Percentiles rank a stretch among this genome's conserved stretches.
Evolutionary conservation across 2,113 vertebrate genomes (phyloP).

Genomic region (Coryphaenoides rupestris): DNA sequence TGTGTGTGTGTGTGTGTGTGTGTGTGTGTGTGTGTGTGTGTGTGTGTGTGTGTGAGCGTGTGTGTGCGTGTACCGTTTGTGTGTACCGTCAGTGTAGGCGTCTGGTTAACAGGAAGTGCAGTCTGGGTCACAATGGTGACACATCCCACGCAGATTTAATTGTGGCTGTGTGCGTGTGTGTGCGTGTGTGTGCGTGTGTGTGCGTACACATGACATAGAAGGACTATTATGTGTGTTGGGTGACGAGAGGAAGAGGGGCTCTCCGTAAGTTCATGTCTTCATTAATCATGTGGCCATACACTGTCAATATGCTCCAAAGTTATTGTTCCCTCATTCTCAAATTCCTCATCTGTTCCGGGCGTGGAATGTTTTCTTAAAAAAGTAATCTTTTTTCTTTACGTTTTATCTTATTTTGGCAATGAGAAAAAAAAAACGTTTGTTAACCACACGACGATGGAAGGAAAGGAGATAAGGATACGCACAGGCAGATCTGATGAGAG

Average conservation of each 20-base stretch:
- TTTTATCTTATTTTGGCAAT: constrained; percentile 20
- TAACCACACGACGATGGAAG: constrained; percentile 50
- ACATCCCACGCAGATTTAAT: constrained; percentile 44
- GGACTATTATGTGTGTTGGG: background rate
- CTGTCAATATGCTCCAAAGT: background rate
- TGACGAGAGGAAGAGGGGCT: background rate
- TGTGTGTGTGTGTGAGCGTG: constrained; percentile 5
- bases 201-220: background rate
- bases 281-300: no score
- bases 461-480: constrained; percentile 49
- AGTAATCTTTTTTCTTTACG: background rate
- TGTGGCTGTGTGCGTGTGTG: constrained; percentile 18
- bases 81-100: constrained; percentile 32
- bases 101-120: constrained; percentile 64
- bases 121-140: constrained; percentile 64
- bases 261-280: background rate
- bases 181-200: constrained; percentile 1
- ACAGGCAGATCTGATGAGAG: background rate
- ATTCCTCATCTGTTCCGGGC: background rate
- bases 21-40: constrained; percentile 18
- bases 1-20: constrained; percentile 3
- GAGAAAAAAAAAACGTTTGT: constrained; percentile 3
- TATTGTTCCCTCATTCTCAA: background rate
- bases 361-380: background rate
- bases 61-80: constrained; percentile 17